phyloP scores from a whole-genome alignment of 37 sponge, comb jelly and placozoan genomes.

The Halichondria panicea region DNA sequence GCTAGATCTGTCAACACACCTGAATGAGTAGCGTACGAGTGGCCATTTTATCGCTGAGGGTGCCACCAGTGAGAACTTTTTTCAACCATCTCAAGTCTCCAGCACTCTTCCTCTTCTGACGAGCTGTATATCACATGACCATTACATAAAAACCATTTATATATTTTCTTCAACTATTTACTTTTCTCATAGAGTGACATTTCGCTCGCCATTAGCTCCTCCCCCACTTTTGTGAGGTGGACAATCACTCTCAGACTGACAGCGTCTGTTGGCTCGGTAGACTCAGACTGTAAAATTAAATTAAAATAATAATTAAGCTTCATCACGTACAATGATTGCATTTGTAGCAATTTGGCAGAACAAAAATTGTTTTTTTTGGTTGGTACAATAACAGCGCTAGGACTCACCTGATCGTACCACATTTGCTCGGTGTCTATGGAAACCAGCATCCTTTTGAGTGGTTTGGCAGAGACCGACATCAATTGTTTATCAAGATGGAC shows the following conservation, averaged over 20 bases:
- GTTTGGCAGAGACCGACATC: not conserved
- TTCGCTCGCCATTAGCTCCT: constrained; percentile 52
- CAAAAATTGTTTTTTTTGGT: no score
- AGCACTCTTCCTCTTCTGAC: constrained; percentile 63
- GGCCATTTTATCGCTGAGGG: constrained; percentile 88
- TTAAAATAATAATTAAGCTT: no score
- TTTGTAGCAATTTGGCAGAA: no score
- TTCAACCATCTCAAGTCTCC: constrained; percentile 88
- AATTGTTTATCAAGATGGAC: constrained; percentile 2
- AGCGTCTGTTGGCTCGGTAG: not conserved
- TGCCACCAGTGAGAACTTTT: constrained; percentile 88
- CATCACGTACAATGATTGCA: no score
- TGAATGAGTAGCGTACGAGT: constrained; percentile 80
- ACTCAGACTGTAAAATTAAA: constrained; percentile 9
- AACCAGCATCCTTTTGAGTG: constrained; percentile 36
- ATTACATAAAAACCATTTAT: constrained; percentile 3
- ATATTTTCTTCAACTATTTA: constrained; percentile 7
- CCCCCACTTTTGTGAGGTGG: constrained; percentile 34
- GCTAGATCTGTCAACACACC: constrained; percentile 26
- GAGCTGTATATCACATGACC: constrained; percentile 17
- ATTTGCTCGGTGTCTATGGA: constrained; percentile 5
- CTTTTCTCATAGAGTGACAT: constrained; percentile 64
- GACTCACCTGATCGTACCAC: constrained; percentile 51
- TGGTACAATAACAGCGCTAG: no score
- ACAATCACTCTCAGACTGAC: constrained; percentile 18